Conservation (phyloP, 1,140 invertebrate species). For the Drosophila willistoni region DNA sequence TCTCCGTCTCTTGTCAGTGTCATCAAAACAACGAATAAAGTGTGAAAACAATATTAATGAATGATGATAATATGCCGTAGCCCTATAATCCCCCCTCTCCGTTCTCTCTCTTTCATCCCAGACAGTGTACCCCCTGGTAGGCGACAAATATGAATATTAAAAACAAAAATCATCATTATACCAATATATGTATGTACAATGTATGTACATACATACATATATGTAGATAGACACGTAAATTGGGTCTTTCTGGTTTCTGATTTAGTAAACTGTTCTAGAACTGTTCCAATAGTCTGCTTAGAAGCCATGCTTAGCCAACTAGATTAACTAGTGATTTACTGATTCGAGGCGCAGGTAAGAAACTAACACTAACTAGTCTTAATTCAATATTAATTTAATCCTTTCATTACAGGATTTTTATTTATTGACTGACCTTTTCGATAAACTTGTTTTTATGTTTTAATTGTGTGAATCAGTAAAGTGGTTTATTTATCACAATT, state of each 20-base stretch:
- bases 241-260: neutral
- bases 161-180: neutral
- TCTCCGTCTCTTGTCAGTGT: neutral
- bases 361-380: too few relatives aligned
- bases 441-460: too few relatives aligned
- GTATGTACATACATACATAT: too few relatives aligned
- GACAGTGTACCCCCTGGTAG: slow-evolving; percentile 2
- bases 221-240: neutral
- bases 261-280: slow-evolving; percentile 8
- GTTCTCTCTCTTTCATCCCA: neutral
- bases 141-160: slow-evolving; percentile 10
- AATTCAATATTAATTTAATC: too few relatives aligned
- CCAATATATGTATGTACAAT: neutral
- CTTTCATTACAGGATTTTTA: too few relatives aligned
- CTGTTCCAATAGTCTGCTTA: neutral
- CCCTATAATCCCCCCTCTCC: neutral
- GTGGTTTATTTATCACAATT: too few relatives aligned
- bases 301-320: too few relatives aligned
- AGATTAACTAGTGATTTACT: too few relatives aligned
- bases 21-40: slow-evolving; percentile 1
- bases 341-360: too few relatives aligned
- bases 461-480: too few relatives aligned
- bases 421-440: too few relatives aligned
- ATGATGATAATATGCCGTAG: neutral
- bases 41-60: neutral